Evolutionary conservation across 2,113 vertebrate genomes (phyloP).

Genomic region (Pangasianodon gigas): DNA sequence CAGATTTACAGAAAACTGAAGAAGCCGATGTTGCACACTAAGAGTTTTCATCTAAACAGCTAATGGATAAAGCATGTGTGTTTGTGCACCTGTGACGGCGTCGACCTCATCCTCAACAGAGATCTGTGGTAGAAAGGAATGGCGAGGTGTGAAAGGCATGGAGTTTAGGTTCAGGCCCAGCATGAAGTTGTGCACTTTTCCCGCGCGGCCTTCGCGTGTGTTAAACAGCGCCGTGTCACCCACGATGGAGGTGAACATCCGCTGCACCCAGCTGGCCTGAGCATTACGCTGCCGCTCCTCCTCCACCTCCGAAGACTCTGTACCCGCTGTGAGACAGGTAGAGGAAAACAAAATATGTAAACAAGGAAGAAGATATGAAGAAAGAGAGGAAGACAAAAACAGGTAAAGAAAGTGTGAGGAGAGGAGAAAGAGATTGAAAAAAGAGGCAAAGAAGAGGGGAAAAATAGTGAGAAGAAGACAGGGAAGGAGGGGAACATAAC

Average conservation of each 20-base stretch:
- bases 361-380: neutral
- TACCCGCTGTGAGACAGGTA: constrained; percentile 68
- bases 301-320: constrained; percentile 75
- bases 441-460: neutral
- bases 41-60: neutral
- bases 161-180: constrained; percentile 91
- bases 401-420: neutral
- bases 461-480: neutral
- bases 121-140: constrained; percentile 61
- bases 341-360: neutral
- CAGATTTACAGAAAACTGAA: neutral
- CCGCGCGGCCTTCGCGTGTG: constrained; percentile 92
- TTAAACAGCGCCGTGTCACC: constrained; percentile 92
- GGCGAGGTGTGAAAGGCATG: constrained; percentile 77
- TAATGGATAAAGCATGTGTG: neutral
- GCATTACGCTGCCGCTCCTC: constrained; percentile 74
- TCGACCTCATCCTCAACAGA: constrained; percentile 82
- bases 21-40: neutral
- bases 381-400: neutral
- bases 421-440: neutral
- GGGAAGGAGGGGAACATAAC: neutral
- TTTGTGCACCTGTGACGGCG: constrained; percentile 83
- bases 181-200: constrained; percentile 99
- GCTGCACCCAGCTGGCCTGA: constrained; percentile 90
- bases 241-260: constrained; percentile 90